Conservation (phyloP, 2,113 vertebrate species). For the Lycocorax pyrrhopterus region DNA sequence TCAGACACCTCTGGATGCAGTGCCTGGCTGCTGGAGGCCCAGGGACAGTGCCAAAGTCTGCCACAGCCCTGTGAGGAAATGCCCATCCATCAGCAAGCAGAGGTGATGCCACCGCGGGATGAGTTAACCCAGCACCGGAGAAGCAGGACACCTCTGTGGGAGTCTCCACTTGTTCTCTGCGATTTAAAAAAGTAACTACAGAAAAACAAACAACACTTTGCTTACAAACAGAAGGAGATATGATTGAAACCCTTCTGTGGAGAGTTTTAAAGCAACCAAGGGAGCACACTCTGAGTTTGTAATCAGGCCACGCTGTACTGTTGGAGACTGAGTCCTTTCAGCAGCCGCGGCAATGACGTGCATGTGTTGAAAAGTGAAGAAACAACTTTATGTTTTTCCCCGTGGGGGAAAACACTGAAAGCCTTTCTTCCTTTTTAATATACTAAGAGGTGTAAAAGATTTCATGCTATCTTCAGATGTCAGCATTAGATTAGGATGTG, state of each 20-base stretch:
- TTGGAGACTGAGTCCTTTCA: not conserved
- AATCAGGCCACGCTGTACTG: not conserved
- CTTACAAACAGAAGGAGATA: not conserved
- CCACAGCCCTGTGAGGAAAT: rapidly evolving
- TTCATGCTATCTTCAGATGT: constrained; percentile 42
- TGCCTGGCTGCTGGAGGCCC: not conserved
- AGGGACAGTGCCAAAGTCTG: not conserved
- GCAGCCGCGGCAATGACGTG: not conserved
- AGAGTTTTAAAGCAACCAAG: not conserved
- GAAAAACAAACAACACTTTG: not conserved
- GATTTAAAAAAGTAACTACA: not conserved
- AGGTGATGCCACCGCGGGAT: not conserved
- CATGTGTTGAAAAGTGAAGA: not conserved
- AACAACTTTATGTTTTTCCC: not conserved
- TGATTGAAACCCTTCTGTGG: not conserved
- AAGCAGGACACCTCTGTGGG: not conserved
- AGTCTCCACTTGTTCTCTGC: rapidly evolving
- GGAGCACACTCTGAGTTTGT: not conserved
- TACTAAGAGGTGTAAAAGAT: constrained; percentile 20
- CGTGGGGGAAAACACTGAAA: not conserved
- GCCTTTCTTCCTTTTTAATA: not conserved
- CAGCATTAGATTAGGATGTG: constrained; percentile 44
- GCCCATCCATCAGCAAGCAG: not conserved
- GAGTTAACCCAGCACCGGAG: rapidly evolving
- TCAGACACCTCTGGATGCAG: not conserved